Evolutionary conservation across 2,888 invertebrate genomes (phyloP), one percentile per base, ranked within the genome.

Genomic region (Pterostichus madidus): DNA sequence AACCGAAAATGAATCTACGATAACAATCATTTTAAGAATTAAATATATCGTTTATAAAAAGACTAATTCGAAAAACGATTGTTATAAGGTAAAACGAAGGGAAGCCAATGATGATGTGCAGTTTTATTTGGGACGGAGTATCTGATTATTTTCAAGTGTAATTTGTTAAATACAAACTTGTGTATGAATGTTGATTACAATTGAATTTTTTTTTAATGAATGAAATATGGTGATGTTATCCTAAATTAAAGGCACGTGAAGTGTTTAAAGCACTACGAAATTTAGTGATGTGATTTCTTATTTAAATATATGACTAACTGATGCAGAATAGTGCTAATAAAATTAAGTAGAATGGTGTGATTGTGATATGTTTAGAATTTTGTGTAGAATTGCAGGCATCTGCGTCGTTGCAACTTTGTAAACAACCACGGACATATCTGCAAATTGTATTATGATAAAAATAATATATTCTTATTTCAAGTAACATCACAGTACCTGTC

Each of bases 371-470:
- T 78, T 78, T 59, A 59, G 61, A 46, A 73, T 81, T 56, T 39
- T 83, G 44, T 49, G 85, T 88, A 1, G 87, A 85, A 89, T 98
- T 98, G 90, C 98, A 98, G 8, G 97, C 98, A 89, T 98, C 98
- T 0, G 95, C 96, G 88, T 97, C 97, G 88, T 95, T 96, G 91
- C 98, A 98, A 87, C 97, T 97, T 89, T 98, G 97, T n/a, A 98
- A 94, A 89, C 98, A 98, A 79, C 98, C 98, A 86, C 95, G 94
- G 84, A 97, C 96, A 88, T 97, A 96, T 88, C 97, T 97, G 89
- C 8, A 90, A 90, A 68, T 11, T 73, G 39, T 39, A 39, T 39
- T 39, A 39, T 24, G 24, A 2, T 24, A 24, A 2, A 24, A 6
- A 64, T 31, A 10, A 11, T 24, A 10, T 56, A 32, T 32, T 5